Conservation (phyloP, 2,113 vertebrate genomes). For the Spilogale gracilis region DNA sequence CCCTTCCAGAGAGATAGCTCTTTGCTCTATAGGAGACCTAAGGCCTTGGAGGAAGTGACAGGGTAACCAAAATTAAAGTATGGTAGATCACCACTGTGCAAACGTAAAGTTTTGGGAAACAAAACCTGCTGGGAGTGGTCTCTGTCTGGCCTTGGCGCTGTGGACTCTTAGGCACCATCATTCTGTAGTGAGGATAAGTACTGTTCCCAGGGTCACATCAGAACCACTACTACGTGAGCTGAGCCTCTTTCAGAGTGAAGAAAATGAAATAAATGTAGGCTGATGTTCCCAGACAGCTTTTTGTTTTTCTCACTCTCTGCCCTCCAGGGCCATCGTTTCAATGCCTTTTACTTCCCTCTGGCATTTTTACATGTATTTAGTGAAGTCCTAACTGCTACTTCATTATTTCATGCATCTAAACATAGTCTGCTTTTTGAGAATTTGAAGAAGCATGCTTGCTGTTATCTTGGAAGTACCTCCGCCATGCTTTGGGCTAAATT, state of each 20-base stretch:
- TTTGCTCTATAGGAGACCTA: neutral
- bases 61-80: neutral
- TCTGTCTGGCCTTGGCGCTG: neutral
- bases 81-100: neutral
- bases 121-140: neutral
- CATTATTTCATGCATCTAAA: neutral
- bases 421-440: neutral
- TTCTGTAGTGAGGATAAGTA: neutral
- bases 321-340: neutral
- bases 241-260: slow-evolving; percentile 11
- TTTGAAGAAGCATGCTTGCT: neutral
- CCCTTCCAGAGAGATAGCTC: neutral
- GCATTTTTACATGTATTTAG: slow-evolving; percentile 27
- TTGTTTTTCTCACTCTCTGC: neutral
- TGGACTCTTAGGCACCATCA: neutral
- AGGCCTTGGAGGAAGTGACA: neutral
- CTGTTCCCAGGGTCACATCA: neutral
- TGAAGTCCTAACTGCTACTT: slow-evolving; percentile 3
- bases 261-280: neutral
- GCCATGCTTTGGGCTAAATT: neutral
- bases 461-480: neutral
- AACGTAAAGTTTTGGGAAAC: neutral
- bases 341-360: neutral
- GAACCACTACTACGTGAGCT: neutral
- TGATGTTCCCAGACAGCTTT: neutral